These are phyloP conservation scores for Torymus tubicola DNA, from an alignment of 2,888 invertebrate species.

Conservation along the genomic window DNA sequence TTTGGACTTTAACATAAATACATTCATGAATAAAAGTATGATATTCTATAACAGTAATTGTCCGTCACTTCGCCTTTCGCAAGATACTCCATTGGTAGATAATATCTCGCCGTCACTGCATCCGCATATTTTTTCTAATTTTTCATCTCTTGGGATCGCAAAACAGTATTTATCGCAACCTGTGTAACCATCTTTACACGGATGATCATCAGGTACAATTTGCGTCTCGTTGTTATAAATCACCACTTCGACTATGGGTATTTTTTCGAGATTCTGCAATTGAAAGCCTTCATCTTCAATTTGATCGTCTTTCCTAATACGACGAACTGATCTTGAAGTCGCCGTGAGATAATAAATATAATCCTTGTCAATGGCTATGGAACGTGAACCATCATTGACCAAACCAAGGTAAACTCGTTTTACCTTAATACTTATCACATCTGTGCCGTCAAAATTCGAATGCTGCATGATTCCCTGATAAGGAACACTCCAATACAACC, in stretches of 20 bases:
- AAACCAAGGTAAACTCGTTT: not conserved
- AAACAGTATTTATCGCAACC: constrained; percentile 20
- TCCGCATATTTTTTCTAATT: not conserved
- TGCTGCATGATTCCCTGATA: not conserved
- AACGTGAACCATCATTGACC: not conserved
- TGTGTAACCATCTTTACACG: not conserved
- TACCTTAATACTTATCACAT: not conserved
- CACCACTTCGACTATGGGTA: not conserved
- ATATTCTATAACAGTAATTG: no score
- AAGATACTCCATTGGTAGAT: not conserved
- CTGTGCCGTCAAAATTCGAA: constrained; percentile 18
- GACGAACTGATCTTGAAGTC: no score
- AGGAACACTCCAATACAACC: constrained; percentile 13
- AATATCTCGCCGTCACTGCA: not conserved
- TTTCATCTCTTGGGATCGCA: not conserved
- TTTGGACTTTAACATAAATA: no score
- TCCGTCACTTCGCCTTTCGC: not conserved
- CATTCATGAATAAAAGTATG: no score
- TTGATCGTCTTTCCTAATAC: no score
- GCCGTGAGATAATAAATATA: constrained; percentile 12
- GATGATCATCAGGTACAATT: not conserved
- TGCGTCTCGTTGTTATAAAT: constrained; percentile 14
- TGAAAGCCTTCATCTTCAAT: no score
- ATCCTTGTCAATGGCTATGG: not conserved
- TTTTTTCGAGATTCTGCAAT: not conserved